Percentiles rank a stretch among this genome's conserved stretches.
phyloP scores from a whole-genome alignment of 2,113 vertebrate species.

The human region DNA sequence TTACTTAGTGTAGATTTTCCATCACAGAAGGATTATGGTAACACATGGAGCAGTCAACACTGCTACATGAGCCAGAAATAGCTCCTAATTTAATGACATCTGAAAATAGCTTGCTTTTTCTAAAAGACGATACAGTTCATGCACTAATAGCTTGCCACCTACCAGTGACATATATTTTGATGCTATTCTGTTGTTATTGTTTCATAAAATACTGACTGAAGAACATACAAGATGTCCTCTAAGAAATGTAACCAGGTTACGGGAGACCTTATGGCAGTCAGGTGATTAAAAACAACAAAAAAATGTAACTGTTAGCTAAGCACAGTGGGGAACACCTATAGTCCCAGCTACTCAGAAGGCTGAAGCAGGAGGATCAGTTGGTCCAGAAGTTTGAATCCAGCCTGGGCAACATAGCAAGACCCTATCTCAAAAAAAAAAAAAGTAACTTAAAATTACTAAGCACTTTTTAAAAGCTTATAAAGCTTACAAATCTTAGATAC shows the following conservation, averaged over 20 bases:
- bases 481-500: background rate
- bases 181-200: background rate
- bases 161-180: background rate
- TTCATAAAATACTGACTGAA: background rate
- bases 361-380: background rate
- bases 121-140: background rate
- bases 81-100: background rate
- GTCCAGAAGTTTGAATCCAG: background rate
- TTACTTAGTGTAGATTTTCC: background rate
- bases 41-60: background rate
- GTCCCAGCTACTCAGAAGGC: background rate
- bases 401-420: background rate
- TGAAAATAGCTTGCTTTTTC: background rate
- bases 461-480: background rate
- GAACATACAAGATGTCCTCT: background rate
- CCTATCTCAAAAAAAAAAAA: background rate
- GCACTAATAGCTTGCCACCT: background rate
- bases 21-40: background rate
- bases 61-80: background rate
- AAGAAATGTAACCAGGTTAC: background rate
- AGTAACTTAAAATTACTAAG: background rate
- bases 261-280: background rate
- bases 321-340: background rate
- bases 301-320: background rate
- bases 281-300: constrained; percentile 13